A percentile compares a stretch with the other conserved stretches of the same genome.
Conservation (phyloP, 30 jellyfish, hydroid and myxozoan species). For the Nemopilema nomurai region DNA sequence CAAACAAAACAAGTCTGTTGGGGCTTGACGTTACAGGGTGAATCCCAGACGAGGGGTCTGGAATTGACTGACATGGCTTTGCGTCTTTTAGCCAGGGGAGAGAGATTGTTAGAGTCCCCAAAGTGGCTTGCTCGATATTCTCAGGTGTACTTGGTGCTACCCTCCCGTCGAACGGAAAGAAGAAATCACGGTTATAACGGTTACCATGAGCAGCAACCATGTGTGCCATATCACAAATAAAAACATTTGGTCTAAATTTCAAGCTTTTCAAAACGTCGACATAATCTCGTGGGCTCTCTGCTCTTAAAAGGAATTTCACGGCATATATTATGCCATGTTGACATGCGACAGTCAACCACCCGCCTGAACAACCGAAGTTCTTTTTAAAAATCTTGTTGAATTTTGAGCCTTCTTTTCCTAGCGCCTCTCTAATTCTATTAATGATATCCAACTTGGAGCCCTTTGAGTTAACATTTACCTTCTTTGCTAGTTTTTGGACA, state of each 20-base stretch:
- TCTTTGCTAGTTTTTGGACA: not conserved
- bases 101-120: slow-evolving; percentile 15
- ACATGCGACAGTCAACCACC: slow-evolving; percentile 24
- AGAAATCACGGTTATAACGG: not conserved
- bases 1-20: slow-evolving; percentile 20
- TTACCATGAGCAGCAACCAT: slow-evolving; percentile 60
- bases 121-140: slow-evolving; percentile 13
- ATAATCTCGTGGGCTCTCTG: slow-evolving; percentile 63
- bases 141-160: slow-evolving; percentile 40
- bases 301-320: slow-evolving; percentile 44
- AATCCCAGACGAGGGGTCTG: not conserved
- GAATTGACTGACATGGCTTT: not conserved
- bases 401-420: not conserved
- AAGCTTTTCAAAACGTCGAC: slow-evolving; percentile 36
- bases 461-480: not conserved
- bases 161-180: slow-evolving; percentile 58
- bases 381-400: slow-evolving; percentile 17
- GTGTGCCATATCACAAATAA: slow-evolving; percentile 66
- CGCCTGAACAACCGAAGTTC: slow-evolving; percentile 23
- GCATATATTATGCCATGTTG: slow-evolving; percentile 36
- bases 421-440: not conserved
- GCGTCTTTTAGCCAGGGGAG: slow-evolving; percentile 37
- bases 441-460: slow-evolving; percentile 22
- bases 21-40: slow-evolving; percentile 48
- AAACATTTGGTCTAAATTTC: slow-evolving; percentile 45